Evolutionary conservation across 2,888 invertebrate genomes (phyloP).

Genomic region (Campaea margaritaria): DNA sequence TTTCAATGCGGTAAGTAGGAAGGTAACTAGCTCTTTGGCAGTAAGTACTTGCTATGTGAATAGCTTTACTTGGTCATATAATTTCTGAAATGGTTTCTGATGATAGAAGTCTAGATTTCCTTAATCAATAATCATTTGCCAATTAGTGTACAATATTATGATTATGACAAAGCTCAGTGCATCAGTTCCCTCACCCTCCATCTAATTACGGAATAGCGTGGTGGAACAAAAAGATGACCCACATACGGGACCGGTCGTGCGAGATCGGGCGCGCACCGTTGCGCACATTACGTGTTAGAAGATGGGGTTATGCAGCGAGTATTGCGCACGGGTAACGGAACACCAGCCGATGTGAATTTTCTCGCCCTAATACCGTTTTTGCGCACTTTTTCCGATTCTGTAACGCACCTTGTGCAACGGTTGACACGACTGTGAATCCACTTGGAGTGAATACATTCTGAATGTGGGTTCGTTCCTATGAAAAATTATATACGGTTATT

Average conservation of each 20-base stretch:
- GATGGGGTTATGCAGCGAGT: constrained; percentile 78
- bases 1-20: too few species aligned
- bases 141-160: constrained; percentile 28
- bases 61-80: too few species aligned
- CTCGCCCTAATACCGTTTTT: constrained; percentile 82
- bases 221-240: constrained; percentile 85
- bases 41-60: too few species aligned
- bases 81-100: not conserved
- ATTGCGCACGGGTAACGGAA: constrained; percentile 74
- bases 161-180: constrained; percentile 31
- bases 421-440: constrained; percentile 52
- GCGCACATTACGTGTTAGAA: constrained; percentile 82
- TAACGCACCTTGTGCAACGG: constrained; percentile 73
- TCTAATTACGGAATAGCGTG: constrained; percentile 83
- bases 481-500: too few species aligned
- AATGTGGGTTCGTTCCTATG: constrained; percentile 4
- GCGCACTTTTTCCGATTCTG: constrained; percentile 72
- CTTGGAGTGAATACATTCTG: constrained; percentile 15
- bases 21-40: too few species aligned
- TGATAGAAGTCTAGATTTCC: not conserved
- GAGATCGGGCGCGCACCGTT: constrained; percentile 83
- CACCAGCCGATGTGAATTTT: constrained; percentile 81
- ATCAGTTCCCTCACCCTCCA: constrained; percentile 66
- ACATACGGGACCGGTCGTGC: constrained; percentile 83
- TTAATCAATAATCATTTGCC: not conserved